Base-by-base conservation (phyloP, 2,797 vertebrate species). In the Chiloscyllium punctatum region DNA sequence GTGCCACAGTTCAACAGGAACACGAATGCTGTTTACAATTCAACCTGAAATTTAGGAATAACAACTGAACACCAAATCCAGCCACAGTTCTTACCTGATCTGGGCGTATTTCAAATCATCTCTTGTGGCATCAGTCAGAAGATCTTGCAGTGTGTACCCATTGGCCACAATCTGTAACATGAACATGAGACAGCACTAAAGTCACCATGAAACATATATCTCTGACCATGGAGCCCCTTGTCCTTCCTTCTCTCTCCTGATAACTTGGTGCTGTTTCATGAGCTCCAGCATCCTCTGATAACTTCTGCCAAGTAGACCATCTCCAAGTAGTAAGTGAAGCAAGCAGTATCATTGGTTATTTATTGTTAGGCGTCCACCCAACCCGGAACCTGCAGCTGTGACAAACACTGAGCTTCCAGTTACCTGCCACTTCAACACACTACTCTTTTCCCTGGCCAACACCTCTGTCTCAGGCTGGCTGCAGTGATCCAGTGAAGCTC, bases 21-120 rank as follows among this genome's bases (percentile, higher is more conserved):
- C 57, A 2, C 6, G 57, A 68, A 92, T 2, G 18, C 23, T 8
- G 3, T 33, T 8, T n/a, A 5, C 15, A 62, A 91, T 4, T 62
- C 13, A 18, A 66, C 16, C 15, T 23, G 33, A 3, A 92, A 92
- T 42, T 37, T 62, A 37, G 62, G 33, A 66, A 37, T 2, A 90
- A 88, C 53, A 57, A 62, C 84, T 18, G 87, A 15, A n/a, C 90
- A 68, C 57, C 11, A 18, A 25, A 68, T 68, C n/a, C 62, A 42
- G 37, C 37, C 15, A 62, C 95, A 79, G 95, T 53, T 42, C 96
- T 97, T 97, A 99, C 99, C 98, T 98, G 97, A 99, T 98, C 92
- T 96, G 97, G 88, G 97, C 98, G 96, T 99, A 99, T 96, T 97
- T 97, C 96, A 99, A 97, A 96, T 99, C 99, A 0, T 99, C 98